phyloP scores from a whole-genome alignment of 2,888 invertebrate species.

The Fragum whitleyi region DNA sequence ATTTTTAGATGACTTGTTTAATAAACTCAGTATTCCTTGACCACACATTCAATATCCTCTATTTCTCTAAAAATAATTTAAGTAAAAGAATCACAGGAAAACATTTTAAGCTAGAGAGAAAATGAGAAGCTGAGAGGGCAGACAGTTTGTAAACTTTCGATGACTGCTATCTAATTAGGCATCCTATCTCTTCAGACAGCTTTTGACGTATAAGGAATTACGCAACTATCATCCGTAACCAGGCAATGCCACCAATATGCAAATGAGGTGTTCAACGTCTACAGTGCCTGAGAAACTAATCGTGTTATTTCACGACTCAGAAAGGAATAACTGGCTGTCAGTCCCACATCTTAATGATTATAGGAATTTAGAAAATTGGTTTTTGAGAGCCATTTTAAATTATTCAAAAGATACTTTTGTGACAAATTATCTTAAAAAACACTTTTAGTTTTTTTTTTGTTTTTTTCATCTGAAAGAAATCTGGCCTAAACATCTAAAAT shows the following conservation, averaged over 20 bases:
- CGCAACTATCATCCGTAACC: conserved; percentile 26
- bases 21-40: too few species aligned
- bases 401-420: background rate
- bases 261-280: conserved; percentile 14
- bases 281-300: conserved; percentile 7
- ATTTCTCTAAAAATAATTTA: too few species aligned
- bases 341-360: background rate
- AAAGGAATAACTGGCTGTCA: background rate
- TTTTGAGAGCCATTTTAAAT: background rate
- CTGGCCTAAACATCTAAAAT: too few species aligned
- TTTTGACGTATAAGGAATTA: conserved; percentile 28
- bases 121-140: conserved; percentile 11
- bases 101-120: background rate
- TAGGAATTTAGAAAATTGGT: conserved; percentile 4
- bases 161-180: conserved; percentile 23
- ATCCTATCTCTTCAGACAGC: conserved; percentile 19
- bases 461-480: too few species aligned
- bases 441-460: background rate
- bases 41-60: too few species aligned
- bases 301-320: background rate
- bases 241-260: conserved; percentile 9
- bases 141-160: conserved; percentile 19
- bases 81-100: too few species aligned
- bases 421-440: background rate
- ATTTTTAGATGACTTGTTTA: too few species aligned